Percentiles rank a stretch among this genome's conserved stretches.
Conservation (phyloP, 2,888 invertebrate species). For the Drosophila austrosaltans region DNA sequence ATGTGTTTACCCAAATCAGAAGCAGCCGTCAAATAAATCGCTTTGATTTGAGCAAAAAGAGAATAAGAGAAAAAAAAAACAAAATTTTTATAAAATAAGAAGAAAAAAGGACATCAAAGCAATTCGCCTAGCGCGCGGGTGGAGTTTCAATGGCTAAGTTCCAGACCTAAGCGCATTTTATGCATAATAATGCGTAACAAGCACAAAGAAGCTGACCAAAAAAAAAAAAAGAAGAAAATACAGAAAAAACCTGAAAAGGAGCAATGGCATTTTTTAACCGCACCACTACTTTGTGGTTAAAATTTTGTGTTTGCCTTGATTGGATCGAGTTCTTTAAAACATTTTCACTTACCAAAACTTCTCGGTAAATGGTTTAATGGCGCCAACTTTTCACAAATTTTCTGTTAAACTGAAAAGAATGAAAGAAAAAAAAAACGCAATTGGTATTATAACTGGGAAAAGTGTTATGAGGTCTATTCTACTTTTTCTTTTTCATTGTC, state of each 20-base stretch:
- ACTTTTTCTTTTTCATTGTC: background rate
- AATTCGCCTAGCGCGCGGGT: slow-evolving; percentile 23
- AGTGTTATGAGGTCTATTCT: background rate
- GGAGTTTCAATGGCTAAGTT: background rate
- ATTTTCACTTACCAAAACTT: slow-evolving; percentile 2
- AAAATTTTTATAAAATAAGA: background rate
- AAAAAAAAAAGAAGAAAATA: too few species aligned
- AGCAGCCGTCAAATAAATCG: slow-evolving; percentile 60
- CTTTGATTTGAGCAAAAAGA: slow-evolving; percentile 60
- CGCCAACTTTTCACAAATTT: background rate
- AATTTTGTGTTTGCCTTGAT: slow-evolving; percentile 1
- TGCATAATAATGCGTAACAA: slow-evolving; percentile 68
- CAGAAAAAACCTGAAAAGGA: background rate
- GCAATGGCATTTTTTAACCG: slow-evolving; percentile 44
- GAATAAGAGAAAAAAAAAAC: slow-evolving; percentile 22
- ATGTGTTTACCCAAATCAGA: slow-evolving; percentile 66
- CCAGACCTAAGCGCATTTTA: slow-evolving; percentile 54
- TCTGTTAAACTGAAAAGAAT: too few species aligned
- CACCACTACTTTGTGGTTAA: slow-evolving; percentile 20
- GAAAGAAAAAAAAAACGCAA: background rate
- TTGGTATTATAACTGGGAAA: background rate
- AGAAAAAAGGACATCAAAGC: slow-evolving; percentile 66
- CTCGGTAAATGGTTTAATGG: background rate
- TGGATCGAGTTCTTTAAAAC: slow-evolving; percentile 19
- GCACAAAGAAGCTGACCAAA: slow-evolving; percentile 33